These are phyloP conservation scores for Seriola rivoliana DNA, from an alignment of 2,113 vertebrate genomes.

Conservation along the genomic window DNA sequence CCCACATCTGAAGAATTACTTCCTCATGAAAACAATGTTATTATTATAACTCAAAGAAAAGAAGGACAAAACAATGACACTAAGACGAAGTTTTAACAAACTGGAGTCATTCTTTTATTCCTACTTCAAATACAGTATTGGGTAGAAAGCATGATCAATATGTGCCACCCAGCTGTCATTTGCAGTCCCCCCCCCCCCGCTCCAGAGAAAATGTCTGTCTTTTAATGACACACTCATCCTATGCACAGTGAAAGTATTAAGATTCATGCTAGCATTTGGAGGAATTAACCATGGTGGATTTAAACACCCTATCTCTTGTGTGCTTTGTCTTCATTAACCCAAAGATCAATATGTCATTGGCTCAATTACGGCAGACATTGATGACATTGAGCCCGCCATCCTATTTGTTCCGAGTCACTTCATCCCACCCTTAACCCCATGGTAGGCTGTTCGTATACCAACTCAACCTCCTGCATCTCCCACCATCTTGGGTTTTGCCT, in stretches of 20 bases:
- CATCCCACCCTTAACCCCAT: conserved; percentile 57
- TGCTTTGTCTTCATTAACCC: conserved; percentile 83
- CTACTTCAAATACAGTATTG: conserved; percentile 3
- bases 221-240: conserved; percentile 32
- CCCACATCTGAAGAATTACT: conserved; percentile 12
- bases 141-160: conserved; percentile 11
- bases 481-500: conserved; percentile 29
- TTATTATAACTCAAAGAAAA: neutral
- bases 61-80: neutral
- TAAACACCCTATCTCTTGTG: conserved; percentile 60
- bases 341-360: conserved; percentile 80
- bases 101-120: conserved; percentile 16
- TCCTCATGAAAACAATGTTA: neutral
- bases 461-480: conserved; percentile 11
- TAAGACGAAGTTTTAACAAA: neutral
- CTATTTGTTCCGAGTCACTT: conserved; percentile 78
- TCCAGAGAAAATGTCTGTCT: conserved; percentile 32
- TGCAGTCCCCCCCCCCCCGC: neutral
- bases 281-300: conserved; percentile 65
- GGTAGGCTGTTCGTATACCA: conserved; percentile 1
- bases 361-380: conserved; percentile 76
- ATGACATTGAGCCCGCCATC: conserved; percentile 73
- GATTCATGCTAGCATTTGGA: conserved; percentile 56
- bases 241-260: conserved; percentile 39
- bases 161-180: conserved; percentile 17